Evolutionary conservation across 2,797 vertebrate species (phyloP).

Genomic region (Peromyscus aztecus): DNA sequence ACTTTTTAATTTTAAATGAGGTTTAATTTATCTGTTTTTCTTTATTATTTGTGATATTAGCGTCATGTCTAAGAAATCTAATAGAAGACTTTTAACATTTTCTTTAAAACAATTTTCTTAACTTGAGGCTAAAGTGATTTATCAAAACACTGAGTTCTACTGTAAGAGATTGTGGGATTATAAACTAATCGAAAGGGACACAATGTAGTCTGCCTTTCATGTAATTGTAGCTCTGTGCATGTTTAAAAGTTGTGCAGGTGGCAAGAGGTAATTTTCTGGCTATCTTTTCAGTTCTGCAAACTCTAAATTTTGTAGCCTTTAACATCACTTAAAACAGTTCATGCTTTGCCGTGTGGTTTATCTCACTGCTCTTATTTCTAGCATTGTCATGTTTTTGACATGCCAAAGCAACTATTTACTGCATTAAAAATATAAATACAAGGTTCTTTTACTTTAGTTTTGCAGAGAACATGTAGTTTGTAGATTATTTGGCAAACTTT

Average conservation of each 20-base stretch:
- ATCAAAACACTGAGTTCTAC: constrained; percentile 52
- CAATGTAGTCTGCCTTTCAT: constrained; percentile 16
- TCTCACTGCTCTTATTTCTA: constrained; percentile 22
- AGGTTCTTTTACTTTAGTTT: constrained; percentile 44
- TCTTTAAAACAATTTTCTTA: constrained; percentile 36
- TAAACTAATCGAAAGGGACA: neutral
- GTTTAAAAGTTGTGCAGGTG: constrained; percentile 55
- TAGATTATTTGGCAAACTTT: constrained; percentile 49
- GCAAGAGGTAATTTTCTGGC: constrained; percentile 57
- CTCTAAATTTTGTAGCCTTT: constrained; percentile 53
- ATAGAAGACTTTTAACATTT: neutral
- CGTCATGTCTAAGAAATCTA: constrained; percentile 1
- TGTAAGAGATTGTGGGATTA: constrained; percentile 34
- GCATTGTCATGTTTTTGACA: neutral
- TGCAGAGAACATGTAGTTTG: neutral
- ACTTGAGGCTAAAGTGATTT: constrained; percentile 2
- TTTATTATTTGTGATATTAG: constrained; percentile 34
- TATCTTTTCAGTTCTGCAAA: constrained; percentile 52
- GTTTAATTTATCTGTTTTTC: neutral
- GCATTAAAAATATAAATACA: constrained; percentile 14
- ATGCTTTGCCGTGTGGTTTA: neutral
- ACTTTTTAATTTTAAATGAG: neutral
- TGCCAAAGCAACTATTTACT: constrained; percentile 10
- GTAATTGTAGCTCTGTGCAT: neutral
- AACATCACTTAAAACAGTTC: neutral